Conservation (phyloP, 23 tunicate genomes). For the Trididemnum clinides region DNA sequence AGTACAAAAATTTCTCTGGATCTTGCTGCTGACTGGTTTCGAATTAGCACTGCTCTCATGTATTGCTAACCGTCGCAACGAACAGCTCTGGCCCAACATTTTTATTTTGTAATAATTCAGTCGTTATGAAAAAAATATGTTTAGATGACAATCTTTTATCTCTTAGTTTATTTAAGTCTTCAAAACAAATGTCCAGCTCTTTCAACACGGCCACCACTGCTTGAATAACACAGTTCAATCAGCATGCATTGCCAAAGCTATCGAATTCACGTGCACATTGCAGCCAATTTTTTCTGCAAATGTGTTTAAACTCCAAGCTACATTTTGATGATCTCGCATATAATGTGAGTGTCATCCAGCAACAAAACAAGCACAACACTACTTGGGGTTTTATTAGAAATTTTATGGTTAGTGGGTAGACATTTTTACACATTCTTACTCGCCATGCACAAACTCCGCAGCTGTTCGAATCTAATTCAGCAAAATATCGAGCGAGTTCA, state of each 20-base stretch:
- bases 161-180: background rate
- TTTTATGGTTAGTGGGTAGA: background rate
- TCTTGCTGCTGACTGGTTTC: background rate
- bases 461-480: background rate
- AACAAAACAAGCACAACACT: background rate
- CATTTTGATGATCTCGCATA: background rate
- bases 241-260: background rate
- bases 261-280: background rate
- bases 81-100: too few species aligned
- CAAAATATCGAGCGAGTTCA: background rate
- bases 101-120: too few species aligned
- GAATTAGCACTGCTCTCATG: background rate
- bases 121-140: too few species aligned
- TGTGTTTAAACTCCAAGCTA: background rate
- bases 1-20: background rate
- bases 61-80: background rate
- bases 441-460: background rate
- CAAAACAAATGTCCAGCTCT: background rate
- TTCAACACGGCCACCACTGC: background rate
- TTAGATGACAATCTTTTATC: too few species aligned
- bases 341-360: background rate
- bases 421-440: background rate
- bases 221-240: background rate
- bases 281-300: background rate
- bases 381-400: too few species aligned